Conservation (phyloP, 64 coral and sea anemone genomes). For the Astreopora myriophthalma region DNA sequence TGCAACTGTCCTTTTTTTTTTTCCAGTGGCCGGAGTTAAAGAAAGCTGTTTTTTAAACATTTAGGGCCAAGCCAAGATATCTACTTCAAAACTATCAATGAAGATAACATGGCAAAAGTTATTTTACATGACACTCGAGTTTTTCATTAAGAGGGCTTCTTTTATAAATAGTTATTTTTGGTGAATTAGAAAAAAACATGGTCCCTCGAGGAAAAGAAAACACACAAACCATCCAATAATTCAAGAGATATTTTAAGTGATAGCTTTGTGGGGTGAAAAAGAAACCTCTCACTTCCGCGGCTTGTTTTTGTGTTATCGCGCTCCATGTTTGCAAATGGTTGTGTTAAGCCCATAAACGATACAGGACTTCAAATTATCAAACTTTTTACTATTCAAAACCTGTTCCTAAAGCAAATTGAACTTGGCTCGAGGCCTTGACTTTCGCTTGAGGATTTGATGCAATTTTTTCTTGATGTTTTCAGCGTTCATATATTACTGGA, state of each 20-base stretch:
- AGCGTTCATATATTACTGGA: not conserved
- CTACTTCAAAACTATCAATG: not conserved
- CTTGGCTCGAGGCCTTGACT: not conserved
- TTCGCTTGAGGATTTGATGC: not conserved
- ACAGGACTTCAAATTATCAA: not conserved
- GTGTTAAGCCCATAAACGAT: not conserved
- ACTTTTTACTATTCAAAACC: not conserved
- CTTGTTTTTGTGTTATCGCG: conserved; percentile 9
- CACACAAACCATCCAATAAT: conserved; percentile 32
- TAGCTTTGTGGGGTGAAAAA: conserved; percentile 36
- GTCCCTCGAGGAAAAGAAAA: conserved; percentile 53
- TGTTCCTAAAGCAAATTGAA: not conserved
- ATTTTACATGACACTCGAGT: not conserved
- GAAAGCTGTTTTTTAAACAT: not conserved
- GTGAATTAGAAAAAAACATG: conserved; percentile 59
- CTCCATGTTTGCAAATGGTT: conserved; percentile 1
- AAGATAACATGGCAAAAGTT: not conserved
- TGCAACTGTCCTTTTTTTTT: too few relatives aligned
- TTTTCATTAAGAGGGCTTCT: conserved; percentile 40
- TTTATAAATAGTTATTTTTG: conserved; percentile 56
- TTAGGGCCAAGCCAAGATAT: not conserved
- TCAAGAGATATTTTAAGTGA: conserved; percentile 37
- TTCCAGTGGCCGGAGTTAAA: too few relatives aligned
- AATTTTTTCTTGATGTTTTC: not conserved
- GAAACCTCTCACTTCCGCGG: not conserved